phyloP scores from a whole-genome alignment of 2,113 vertebrate species.

The Mustelus asterias region DNA sequence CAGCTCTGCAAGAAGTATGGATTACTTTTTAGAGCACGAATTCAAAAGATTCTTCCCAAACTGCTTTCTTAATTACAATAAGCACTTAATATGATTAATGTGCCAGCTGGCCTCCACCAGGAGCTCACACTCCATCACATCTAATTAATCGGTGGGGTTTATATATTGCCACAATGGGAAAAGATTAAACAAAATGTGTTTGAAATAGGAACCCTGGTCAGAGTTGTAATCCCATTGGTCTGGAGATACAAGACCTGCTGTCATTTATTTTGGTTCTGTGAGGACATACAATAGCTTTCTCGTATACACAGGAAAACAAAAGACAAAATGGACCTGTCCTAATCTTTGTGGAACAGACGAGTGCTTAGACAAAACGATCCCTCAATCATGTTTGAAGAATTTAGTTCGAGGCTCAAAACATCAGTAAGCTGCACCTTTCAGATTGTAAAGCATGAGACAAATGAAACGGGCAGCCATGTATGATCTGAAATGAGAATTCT shows the following conservation, averaged over 20 bases:
- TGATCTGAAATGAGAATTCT: background rate
- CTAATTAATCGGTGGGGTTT: background rate
- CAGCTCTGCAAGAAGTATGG: background rate
- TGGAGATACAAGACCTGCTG: background rate
- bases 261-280: background rate
- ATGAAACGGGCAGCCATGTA: background rate
- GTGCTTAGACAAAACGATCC: background rate
- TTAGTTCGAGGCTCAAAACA: background rate
- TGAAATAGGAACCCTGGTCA: background rate
- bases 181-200: slow-evolving; percentile 9
- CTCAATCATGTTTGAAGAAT: background rate
- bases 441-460: background rate
- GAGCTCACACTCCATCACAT: background rate
- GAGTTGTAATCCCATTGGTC: background rate
- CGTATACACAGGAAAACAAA: background rate
- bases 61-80: slow-evolving; percentile 3
- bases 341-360: background rate
- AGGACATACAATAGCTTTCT: background rate
- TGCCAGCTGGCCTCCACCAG: background rate
- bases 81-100: slow-evolving; percentile 15
- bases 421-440: background rate
- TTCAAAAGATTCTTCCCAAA: background rate
- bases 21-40: background rate
- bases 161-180: background rate
- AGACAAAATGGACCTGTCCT: background rate